Evolutionary conservation across 2,888 invertebrate genomes (phyloP).

Genomic region (Xestia c-nigrum): DNA sequence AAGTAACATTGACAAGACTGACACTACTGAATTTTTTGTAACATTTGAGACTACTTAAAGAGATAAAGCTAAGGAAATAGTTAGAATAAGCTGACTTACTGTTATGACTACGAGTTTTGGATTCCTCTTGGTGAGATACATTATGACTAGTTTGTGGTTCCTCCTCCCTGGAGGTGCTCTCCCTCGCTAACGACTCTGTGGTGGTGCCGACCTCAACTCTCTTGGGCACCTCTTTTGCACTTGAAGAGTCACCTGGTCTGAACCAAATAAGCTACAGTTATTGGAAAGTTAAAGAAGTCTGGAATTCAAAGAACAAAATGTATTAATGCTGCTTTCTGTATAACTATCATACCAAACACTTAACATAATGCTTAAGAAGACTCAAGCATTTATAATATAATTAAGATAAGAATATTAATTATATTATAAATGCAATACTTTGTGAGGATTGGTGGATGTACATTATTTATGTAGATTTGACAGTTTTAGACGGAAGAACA

Average conservation of each 20-base stretch:
- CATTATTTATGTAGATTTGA: too few relatives aligned
- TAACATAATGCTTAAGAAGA: not conserved
- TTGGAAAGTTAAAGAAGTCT: not conserved
- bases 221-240: conserved; percentile 74
- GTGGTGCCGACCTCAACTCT: conserved; percentile 73
- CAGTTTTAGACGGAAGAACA: too few relatives aligned
- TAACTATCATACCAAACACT: not conserved
- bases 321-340: not conserved
- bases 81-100: conserved; percentile 77
- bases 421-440: too few relatives aligned
- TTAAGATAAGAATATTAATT: too few relatives aligned
- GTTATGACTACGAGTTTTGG: conserved; percentile 82
- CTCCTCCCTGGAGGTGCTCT: conserved; percentile 72
- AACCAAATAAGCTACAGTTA: conserved; percentile 32
- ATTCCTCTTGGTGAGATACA: conserved; percentile 79
- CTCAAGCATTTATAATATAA: too few relatives aligned
- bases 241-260: conserved; percentile 81
- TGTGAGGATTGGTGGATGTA: too few relatives aligned
- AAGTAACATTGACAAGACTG: not conserved
- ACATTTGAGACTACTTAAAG: not conserved
- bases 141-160: conserved; percentile 87
- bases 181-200: conserved; percentile 70
- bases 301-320: not conserved
- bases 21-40: not conserved
- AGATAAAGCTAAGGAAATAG: not conserved